These are phyloP conservation scores for Candidula unifasciata DNA, from an alignment of 2,888 invertebrate genomes.

Conservation along the genomic window DNA sequence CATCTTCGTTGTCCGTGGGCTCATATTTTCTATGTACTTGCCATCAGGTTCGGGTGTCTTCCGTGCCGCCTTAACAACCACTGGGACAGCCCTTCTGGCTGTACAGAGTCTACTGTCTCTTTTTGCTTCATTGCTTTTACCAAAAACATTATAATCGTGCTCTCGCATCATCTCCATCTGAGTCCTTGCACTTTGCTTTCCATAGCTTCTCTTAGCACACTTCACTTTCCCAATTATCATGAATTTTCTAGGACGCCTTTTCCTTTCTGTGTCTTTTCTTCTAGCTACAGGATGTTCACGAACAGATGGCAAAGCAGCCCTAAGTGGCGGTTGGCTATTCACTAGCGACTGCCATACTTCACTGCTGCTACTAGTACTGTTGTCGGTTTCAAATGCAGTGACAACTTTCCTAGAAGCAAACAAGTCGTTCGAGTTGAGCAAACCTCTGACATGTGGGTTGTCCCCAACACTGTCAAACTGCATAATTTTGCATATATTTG, in stretches of 20 bases:
- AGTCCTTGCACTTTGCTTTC: neutral
- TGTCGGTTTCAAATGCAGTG: neutral
- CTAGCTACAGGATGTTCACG: too few relatives aligned
- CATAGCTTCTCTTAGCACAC: neutral
- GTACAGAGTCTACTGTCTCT: neutral
- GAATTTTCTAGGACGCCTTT: neutral
- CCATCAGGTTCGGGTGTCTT: neutral
- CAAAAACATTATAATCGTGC: too few relatives aligned
- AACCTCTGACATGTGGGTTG: neutral
- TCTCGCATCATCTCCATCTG: neutral
- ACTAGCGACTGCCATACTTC: too few relatives aligned
- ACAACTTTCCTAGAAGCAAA: too few relatives aligned
- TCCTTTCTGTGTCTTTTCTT: neutral
- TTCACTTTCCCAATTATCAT: slow-evolving; percentile 37
- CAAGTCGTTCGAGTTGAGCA: too few relatives aligned
- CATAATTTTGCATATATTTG: neutral
- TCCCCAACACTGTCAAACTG: neutral
- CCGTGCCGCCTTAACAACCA: neutral
- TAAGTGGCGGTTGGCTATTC: neutral
- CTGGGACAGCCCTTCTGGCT: neutral
- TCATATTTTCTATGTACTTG: neutral
- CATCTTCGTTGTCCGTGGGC: too few relatives aligned
- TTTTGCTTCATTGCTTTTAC: too few relatives aligned
- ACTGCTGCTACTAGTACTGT: too few relatives aligned
- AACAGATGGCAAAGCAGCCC: too few relatives aligned